Evolutionary conservation across 1,140 invertebrate genomes (phyloP).

Genomic region (Rhyzopertha dominica): DNA sequence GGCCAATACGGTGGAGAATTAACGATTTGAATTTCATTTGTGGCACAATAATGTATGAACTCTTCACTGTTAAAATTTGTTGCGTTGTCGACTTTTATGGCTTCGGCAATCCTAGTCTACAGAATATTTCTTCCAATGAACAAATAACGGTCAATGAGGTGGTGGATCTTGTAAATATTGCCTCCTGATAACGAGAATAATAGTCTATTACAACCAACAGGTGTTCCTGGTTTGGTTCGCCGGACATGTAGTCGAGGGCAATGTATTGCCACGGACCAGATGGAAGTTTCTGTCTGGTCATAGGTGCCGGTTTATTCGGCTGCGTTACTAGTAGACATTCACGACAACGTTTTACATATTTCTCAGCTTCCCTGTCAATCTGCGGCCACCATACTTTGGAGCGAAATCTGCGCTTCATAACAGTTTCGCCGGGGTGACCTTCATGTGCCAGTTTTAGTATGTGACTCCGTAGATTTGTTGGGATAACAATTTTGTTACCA

Average conservation of each 20-base stretch:
- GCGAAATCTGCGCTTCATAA: conserved; percentile 36
- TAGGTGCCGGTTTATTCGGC: conserved; percentile 22
- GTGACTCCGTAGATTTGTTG: conserved; percentile 17
- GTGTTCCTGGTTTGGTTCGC: conserved; percentile 29
- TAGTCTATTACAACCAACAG: conserved; percentile 22
- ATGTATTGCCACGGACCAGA: conserved; percentile 37
- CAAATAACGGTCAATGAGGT: conserved; percentile 7
- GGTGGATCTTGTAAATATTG: not conserved
- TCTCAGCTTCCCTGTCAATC: conserved; percentile 38
- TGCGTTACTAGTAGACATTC: conserved; percentile 40
- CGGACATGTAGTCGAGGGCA: conserved; percentile 35
- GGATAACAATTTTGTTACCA: conserved; percentile 34
- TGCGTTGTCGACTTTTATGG: conserved; percentile 32
- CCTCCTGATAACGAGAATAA: not conserved
- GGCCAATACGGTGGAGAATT: conserved; percentile 29
- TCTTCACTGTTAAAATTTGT: conserved; percentile 26
- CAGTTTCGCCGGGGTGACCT: conserved; percentile 33
- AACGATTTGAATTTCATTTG: conserved; percentile 19
- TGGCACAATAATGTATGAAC: conserved; percentile 26
- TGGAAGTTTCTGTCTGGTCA: conserved; percentile 32
- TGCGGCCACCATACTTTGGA: conserved; percentile 44
- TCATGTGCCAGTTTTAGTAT: conserved; percentile 34
- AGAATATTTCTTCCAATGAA: conserved; percentile 18
- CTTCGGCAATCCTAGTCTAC: conserved; percentile 17
- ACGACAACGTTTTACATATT: conserved; percentile 42